Evolutionary conservation across 1,140 invertebrate genomes (phyloP), one percentile per base, ranked within the genome.

Genomic region (Lethrus apterus): DNA sequence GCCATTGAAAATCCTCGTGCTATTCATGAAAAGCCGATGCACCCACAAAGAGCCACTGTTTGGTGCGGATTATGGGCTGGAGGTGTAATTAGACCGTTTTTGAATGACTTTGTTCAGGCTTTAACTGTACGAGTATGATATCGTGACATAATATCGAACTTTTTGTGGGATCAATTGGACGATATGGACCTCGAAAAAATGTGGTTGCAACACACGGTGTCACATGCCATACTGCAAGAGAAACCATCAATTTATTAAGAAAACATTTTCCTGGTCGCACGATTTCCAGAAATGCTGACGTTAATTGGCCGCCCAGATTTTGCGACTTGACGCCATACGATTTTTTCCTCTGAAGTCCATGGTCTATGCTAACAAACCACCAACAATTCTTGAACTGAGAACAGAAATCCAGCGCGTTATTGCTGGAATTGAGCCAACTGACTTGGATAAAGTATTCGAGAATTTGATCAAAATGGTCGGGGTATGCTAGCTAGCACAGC

Each of bases 271-370:
- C 31, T 5, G 31, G 31, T 13, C 31, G 13, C 4, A 14, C 13
- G 5, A 33, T 33, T 13, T 33, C 31, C 31, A 33, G 31, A 33
- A 33, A 33, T 33, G 5, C 31, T 13, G 31, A 33, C 13, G 31
- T 33, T 13, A 33, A 33, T 13, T 33, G 31, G 31, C 31, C 31
- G 5, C 9, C 31, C 5, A 33, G 9, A 33, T 33, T 13, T 5
- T 33, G 31, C 31, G 13, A 33, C 31, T 33, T 33, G n/a, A n/a
- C n/a, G n/a, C n/a, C n/a, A n/a, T n/a, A n/a, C n/a, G n/a, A n/a
- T n/a, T n/a, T n/a, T n/a, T n/a, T n/a, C n/a, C 5, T 7, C 24
- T 5, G 5, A 5, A 26, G 5, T 5, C 24, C 5, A 26, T 26
- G 5, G 5, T 26, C n/a, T 26, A 7, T 26, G 24, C n/a, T 26